Percentiles rank a stretch among this genome's conserved stretches.
phyloP scores from a whole-genome alignment of 2,888 invertebrate genomes.

The Seladonia tumulorum region DNA sequence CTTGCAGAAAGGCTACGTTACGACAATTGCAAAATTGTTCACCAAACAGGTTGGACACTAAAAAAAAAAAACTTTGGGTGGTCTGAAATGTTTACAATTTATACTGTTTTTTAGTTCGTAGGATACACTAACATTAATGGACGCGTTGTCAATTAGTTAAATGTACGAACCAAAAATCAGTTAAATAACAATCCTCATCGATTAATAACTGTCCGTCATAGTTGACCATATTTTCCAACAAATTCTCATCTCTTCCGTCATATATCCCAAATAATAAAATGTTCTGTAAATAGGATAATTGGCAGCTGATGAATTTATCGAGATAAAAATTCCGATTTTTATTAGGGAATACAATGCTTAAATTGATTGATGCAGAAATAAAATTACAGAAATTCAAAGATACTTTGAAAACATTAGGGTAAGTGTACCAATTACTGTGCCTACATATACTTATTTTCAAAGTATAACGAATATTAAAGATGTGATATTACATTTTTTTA shows the following conservation, averaged over 20 bases:
- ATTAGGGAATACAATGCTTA: neutral
- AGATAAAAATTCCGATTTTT: neutral
- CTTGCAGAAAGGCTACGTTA: neutral
- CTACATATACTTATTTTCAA: no score
- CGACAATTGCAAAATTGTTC: no score
- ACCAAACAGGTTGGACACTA: no score
- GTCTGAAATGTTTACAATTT: neutral
- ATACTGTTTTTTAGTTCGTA: neutral
- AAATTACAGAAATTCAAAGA: neutral
- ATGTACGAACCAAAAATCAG: neutral
- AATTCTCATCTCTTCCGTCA: neutral
- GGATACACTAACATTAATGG: neutral
- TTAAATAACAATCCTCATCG: neutral
- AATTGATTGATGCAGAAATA: neutral
- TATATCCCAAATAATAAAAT: neutral
- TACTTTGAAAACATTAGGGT: neutral
- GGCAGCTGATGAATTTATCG: neutral
- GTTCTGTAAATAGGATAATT: no score
- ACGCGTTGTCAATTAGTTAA: neutral
- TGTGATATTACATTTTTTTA: no score
- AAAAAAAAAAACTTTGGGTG: neutral
- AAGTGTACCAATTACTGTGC: no score
- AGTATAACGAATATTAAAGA: no score
- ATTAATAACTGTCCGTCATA: neutral
- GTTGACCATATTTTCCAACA: neutral